Evolutionary conservation across 2,113 vertebrate genomes (phyloP).

Genomic region (Oncorhynchus nerka): DNA sequence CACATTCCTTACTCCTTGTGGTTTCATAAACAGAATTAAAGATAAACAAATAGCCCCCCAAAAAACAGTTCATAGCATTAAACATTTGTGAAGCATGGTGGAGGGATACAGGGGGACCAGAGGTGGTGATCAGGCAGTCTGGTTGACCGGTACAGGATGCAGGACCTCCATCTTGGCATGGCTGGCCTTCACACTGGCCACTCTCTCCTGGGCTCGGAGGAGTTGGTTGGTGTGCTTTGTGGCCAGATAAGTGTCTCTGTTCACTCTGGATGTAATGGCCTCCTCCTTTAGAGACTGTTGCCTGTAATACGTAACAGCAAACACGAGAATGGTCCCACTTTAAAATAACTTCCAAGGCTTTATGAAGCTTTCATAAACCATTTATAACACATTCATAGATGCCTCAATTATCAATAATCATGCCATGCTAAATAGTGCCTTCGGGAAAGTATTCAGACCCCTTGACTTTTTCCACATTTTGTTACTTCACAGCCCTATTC

Average conservation of each 20-base stretch:
- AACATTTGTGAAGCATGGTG: background rate
- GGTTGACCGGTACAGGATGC: slow-evolving; percentile 12
- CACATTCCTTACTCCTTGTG: slow-evolving; percentile 22
- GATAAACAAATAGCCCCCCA: slow-evolving; percentile 20
- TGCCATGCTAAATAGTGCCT: too few species aligned
- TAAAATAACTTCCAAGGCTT: background rate
- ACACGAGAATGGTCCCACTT: too few species aligned
- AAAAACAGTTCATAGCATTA: slow-evolving; percentile 8
- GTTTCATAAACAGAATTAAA: slow-evolving; percentile 14
- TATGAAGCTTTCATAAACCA: background rate
- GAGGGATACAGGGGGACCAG: slow-evolving; percentile 4
- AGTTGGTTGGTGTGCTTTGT: slow-evolving; percentile 40
- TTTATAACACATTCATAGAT: background rate
- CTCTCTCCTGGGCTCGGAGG: slow-evolving; percentile 48
- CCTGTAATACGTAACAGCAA: slow-evolving; percentile 37
- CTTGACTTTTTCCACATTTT: too few species aligned
- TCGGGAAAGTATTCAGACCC: too few species aligned
- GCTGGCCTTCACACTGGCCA: slow-evolving; percentile 35
- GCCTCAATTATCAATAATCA: background rate
- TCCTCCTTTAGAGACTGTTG: slow-evolving; percentile 36
- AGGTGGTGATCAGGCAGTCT: background rate
- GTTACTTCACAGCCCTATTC: too few species aligned
- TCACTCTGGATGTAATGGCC: slow-evolving; percentile 48
- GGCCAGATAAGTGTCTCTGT: slow-evolving; percentile 42
- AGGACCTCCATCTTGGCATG: slow-evolving; percentile 1